Evolutionary conservation across 2,888 invertebrate species (phyloP).

Genomic region (Plutella xylostella): DNA sequence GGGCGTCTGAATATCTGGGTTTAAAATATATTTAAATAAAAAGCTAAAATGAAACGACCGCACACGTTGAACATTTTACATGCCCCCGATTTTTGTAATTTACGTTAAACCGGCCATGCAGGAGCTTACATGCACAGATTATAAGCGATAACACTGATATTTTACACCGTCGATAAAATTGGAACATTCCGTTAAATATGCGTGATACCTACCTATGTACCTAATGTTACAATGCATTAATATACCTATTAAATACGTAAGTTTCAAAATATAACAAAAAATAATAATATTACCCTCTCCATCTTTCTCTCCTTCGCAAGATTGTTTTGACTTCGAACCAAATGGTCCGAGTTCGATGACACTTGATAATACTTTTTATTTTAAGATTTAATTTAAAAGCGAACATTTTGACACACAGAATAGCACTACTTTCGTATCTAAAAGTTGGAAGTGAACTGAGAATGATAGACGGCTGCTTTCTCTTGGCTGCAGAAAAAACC

Average conservation of each 20-base stretch:
- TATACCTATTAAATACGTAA: too few species aligned
- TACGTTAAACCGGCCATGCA: conserved; percentile 7
- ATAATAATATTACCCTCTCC: not conserved
- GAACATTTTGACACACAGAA: conserved; percentile 15
- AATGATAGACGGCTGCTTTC: conserved; percentile 38
- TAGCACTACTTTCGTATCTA: conserved; percentile 48
- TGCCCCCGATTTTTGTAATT: conserved; percentile 4
- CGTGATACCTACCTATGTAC: too few species aligned
- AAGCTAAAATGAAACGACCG: conserved; percentile 5
- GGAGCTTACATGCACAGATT: too few species aligned
- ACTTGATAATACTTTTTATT: not conserved
- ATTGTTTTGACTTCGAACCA: not conserved
- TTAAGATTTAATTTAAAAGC: not conserved
- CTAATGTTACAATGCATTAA: too few species aligned
- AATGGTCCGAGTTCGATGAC: not conserved
- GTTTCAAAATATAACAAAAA: too few species aligned
- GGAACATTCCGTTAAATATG: too few species aligned
- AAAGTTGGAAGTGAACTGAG: conserved; percentile 46
- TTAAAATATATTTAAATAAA: conserved; percentile 17
- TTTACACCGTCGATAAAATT: too few species aligned
- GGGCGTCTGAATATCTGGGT: not conserved
- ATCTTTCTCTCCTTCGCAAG: not conserved
- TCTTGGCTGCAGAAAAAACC: conserved; percentile 56
- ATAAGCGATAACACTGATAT: too few species aligned
- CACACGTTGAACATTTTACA: conserved; percentile 2